Evolutionary conservation across 2,888 invertebrate species (phyloP), one percentile per base, ranked within the genome.

Genomic region (Cheiracanthium punctorium): DNA sequence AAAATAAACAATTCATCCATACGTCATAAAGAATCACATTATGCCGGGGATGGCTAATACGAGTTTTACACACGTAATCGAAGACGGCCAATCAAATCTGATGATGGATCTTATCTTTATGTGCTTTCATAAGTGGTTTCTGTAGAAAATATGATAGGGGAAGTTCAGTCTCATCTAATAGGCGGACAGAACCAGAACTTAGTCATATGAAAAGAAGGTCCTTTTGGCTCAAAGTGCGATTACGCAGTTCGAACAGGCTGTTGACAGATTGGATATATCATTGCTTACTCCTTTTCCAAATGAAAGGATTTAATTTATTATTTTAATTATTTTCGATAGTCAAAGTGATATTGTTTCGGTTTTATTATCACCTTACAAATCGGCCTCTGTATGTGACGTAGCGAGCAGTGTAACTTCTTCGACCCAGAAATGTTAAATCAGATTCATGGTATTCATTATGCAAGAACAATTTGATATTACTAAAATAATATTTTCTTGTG

Each of bases 181-280:
- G 17, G 58, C 58, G 58, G 58, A 58, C 58, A 24, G 58, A 58
- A 58, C 58, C 58, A 58, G 58, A 58, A 58, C 58, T 58, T 5
- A 58, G 24, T 58, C 58, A 58, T 58, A 24, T 58, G 58, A 58
- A 58, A 58, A 24, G 24, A 20, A 58, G 24, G 2, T 14, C 12
- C 17, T 58, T 24, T 5, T 24, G 12, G 20, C 17, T 58, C 24
- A 12, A 58, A 58, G 58, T 1, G 5, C 12, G 58, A 58, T 58
- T n/a, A 58, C 58, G 58, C 58, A 58, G 58, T 58, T 58, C 7
- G 1, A 24, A 24, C 24, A 4, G 24, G 4, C 1, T 17, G 58
- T 17, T 58, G 58, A 58, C 1, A 58, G 58, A 24, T 58, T 1
- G 1, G 58, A 24, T 24, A 58, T 10, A 7, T 24, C 4, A 12